Evolutionary conservation across 2,888 invertebrate genomes (phyloP), one percentile per base, ranked within the genome.

Genomic region (Yponomeuta cagnagella): DNA sequence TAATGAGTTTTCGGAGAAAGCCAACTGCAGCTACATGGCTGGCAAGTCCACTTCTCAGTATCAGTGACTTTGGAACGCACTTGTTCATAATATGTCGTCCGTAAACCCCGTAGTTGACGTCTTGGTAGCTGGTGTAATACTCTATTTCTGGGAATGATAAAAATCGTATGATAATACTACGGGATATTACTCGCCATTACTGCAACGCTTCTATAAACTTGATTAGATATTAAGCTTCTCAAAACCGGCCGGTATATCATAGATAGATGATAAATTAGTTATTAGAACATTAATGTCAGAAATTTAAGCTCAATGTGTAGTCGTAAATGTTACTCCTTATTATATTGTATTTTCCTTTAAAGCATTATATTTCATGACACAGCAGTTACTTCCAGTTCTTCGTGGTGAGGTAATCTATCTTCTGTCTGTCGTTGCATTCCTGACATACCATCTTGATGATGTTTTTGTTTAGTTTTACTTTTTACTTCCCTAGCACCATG

Each of bases 1-100:
- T 89, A 90, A 91, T 90, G 89, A 90, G 89, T 86, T 90, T 90
- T 89, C 87, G 87, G 88, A 87, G 90, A 90, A 89, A 87, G 85
- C 86, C 74, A 73, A 72, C 71, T 65, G 63, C 68, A 68, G 48
- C 63, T 48, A n/a, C 66, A 71, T 66, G 65, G 69, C 76, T 76
- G 23, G 79, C 81, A 81, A 81, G 80, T 79, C 76, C 77, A 77
- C 78, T 82, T 84, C 82, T 75, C 76, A 70, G 81, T 81, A 81
- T 77, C 33, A 43, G 58, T 52, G 69, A 68, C 52, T 58, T 58
- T 58, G 52, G 52, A 58, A 58, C 52, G 52, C 52, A 58, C 52
- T 58, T 12, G 15, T 4, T 58, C 52, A 15, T 58, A 4, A 15
- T 58, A 52, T 52, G 52, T 52, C 4, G 52, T 52, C 52, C 52